Conservation (phyloP, 2,888 invertebrate species). For the Ornithoptera priamus region DNA sequence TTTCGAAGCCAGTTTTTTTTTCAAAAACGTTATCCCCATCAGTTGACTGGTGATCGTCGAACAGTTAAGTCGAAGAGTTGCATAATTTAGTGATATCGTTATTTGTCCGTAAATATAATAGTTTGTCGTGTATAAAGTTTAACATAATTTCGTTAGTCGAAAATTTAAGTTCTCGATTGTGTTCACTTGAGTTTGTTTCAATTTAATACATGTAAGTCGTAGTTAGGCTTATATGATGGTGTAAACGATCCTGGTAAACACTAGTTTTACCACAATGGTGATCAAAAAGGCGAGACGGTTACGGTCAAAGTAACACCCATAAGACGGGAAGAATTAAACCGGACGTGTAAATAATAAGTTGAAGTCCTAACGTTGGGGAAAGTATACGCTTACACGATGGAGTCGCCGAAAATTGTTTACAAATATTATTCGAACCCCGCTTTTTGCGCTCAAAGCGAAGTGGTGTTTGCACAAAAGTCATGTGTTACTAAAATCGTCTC, state of each 20-base stretch:
- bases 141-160: background rate
- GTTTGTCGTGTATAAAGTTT: background rate
- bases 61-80: conserved; percentile 40
- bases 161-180: background rate
- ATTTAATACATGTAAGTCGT: background rate
- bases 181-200: background rate
- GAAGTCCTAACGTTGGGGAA: conserved; percentile 41
- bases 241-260: background rate
- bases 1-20: conserved; percentile 62
- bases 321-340: conserved; percentile 43
- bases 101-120: background rate
- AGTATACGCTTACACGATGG: conserved; percentile 62
- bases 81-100: background rate
- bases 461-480: conserved; percentile 66
- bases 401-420: conserved; percentile 76
- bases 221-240: too few relatives aligned
- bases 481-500: conserved; percentile 57
- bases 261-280: conserved; percentile 29
- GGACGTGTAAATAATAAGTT: conserved; percentile 28
- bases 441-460: conserved; percentile 89
- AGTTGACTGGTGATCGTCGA: conserved; percentile 67
- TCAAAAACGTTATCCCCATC: conserved; percentile 51
- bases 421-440: conserved; percentile 90
- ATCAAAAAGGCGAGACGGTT: conserved; percentile 46
- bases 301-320: conserved; percentile 53